These are phyloP conservation scores for Scomberomorus guttatus DNA, from an alignment of 2,797 vertebrate species.

Conservation along the genomic window DNA sequence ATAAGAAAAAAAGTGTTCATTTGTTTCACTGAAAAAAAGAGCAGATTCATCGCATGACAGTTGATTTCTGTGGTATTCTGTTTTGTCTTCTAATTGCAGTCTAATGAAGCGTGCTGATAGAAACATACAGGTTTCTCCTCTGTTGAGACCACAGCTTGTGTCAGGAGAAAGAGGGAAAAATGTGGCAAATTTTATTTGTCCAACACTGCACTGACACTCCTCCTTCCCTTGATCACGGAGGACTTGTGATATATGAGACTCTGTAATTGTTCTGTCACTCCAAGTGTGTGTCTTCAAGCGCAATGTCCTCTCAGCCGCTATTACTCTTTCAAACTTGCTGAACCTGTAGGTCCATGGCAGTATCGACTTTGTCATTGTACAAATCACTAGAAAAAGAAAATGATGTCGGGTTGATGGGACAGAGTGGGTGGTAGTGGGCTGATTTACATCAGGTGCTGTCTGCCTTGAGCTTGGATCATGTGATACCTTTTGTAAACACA, in stretches of 20 bases:
- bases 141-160: slow-evolving; percentile 11
- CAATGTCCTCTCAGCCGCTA: slow-evolving; percentile 26
- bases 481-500: slow-evolving; percentile 28
- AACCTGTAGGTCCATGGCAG: slow-evolving; percentile 30
- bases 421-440: slow-evolving; percentile 39
- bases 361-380: slow-evolving; percentile 59
- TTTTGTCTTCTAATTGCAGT: background rate
- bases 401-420: slow-evolving; percentile 18
- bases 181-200: slow-evolving; percentile 32
- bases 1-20: background rate
- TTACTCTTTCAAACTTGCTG: slow-evolving; percentile 54
- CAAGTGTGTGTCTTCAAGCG: slow-evolving; percentile 60
- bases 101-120: slow-evolving; percentile 21
- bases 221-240: slow-evolving; percentile 29
- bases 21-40: background rate
- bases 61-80: background rate
- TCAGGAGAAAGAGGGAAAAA: slow-evolving; percentile 29
- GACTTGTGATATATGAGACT: slow-evolving; percentile 55
- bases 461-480: slow-evolving; percentile 26
- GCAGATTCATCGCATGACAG: background rate
- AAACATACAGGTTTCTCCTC: slow-evolving; percentile 7
- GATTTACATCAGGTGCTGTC: slow-evolving; percentile 28
- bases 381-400: slow-evolving; percentile 63
- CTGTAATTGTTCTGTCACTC: slow-evolving; percentile 77
- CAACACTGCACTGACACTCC: slow-evolving; percentile 13